These are phyloP conservation scores for Trichomalopsis sarcophagae DNA, from an alignment of 1,140 invertebrate genomes.

Conservation along the genomic window DNA sequence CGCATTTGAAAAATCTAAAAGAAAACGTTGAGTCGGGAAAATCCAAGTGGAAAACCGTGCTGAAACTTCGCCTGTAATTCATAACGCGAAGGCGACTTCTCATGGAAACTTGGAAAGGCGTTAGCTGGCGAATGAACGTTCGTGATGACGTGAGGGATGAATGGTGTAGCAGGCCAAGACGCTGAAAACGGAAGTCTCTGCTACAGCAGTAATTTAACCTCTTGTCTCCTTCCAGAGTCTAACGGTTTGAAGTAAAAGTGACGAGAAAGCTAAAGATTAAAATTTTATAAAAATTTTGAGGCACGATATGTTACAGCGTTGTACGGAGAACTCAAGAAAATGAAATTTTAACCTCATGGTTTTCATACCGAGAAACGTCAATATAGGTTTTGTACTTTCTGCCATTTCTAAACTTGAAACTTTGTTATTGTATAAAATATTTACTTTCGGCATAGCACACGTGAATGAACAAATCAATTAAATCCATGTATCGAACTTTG, in stretches of 20 bases:
- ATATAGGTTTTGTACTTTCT: too few relatives aligned
- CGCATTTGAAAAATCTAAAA: conserved; percentile 5
- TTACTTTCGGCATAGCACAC: too few relatives aligned
- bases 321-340: too few relatives aligned
- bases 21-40: conserved; percentile 39
- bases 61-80: conserved; percentile 59
- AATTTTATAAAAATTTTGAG: conserved; percentile 40
- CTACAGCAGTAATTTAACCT: conserved; percentile 43
- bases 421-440: too few relatives aligned
- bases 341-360: too few relatives aligned
- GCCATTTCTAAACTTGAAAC: too few relatives aligned
- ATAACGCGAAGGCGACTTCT: conserved; percentile 56
- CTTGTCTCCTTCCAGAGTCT: conserved; percentile 44
- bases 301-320: too few relatives aligned
- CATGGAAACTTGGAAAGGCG: conserved; percentile 49
- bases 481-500: neutral
- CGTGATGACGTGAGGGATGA: conserved; percentile 49
- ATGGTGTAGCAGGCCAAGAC: conserved; percentile 42
- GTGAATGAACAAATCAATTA: too few relatives aligned
- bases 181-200: conserved; percentile 43
- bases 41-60: conserved; percentile 32
- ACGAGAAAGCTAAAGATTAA: conserved; percentile 2
- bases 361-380: too few relatives aligned
- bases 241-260: conserved; percentile 32
- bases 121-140: conserved; percentile 48